Percentiles rank a stretch among this genome's conserved stretches.
Conservation (phyloP, 2,797 vertebrate species). For the Orestias chungarensis region DNA sequence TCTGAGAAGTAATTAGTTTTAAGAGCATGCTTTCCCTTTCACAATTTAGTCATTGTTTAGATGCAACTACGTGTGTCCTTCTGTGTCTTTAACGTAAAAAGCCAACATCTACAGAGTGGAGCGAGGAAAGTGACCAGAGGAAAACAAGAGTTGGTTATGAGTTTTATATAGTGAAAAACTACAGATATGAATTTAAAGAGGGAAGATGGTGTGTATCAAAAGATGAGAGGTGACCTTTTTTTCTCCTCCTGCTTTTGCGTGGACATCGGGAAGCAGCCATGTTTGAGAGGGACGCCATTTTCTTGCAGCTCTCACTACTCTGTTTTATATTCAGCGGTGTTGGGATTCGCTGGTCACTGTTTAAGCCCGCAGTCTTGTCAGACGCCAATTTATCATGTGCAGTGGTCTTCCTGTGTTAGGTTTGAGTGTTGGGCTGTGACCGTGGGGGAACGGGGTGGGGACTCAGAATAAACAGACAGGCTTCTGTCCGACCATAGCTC, state of each 20-base stretch:
- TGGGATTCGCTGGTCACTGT: slow-evolving; percentile 73
- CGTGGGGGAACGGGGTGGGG: slow-evolving; percentile 35
- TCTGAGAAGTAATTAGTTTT: slow-evolving; percentile 60
- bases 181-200: slow-evolving; percentile 23
- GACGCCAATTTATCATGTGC: slow-evolving; percentile 68
- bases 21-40: slow-evolving; percentile 72
- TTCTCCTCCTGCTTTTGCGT: slow-evolving; percentile 56
- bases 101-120: slow-evolving; percentile 62
- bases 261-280: slow-evolving; percentile 76
- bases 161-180: slow-evolving; percentile 20
- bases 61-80: slow-evolving; percentile 77
- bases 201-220: slow-evolving; percentile 39
- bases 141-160: slow-evolving; percentile 61
- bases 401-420: slow-evolving; percentile 32
- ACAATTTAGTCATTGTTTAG: slow-evolving; percentile 83
- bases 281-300: slow-evolving; percentile 82
- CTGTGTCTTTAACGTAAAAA: slow-evolving; percentile 83
- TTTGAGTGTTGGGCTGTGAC: slow-evolving; percentile 39
- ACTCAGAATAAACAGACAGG: slow-evolving; percentile 78
- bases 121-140: slow-evolving; percentile 59
- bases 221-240: slow-evolving; percentile 79
- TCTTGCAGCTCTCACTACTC: slow-evolving; percentile 76
- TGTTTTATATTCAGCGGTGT: slow-evolving; percentile 78
- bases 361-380: slow-evolving; percentile 70
- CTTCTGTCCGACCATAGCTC: slow-evolving; percentile 88